Conservation (phyloP, 2,888 invertebrate genomes). For the Rhagonycha fulva region DNA sequence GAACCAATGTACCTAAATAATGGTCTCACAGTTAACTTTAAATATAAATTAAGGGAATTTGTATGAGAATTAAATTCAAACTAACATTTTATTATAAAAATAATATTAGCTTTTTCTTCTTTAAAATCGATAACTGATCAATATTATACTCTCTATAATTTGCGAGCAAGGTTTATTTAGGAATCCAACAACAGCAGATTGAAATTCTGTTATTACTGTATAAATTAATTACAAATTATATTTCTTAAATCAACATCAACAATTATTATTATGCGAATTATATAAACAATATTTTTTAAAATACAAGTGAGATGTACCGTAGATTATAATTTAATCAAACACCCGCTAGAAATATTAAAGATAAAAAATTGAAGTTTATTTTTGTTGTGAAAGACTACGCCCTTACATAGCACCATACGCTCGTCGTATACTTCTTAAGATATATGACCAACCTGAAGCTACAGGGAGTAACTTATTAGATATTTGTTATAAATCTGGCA, state of each 20-base stretch:
- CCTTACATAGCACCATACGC: slow-evolving; percentile 27
- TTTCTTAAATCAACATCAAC: background rate
- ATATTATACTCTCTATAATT: background rate
- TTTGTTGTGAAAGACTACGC: slow-evolving; percentile 20
- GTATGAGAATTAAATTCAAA: background rate
- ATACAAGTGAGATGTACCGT: background rate
- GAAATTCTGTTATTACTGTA: background rate
- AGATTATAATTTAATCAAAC: slow-evolving; percentile 4
- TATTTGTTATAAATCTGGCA: slow-evolving; percentile 49
- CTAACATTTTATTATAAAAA: background rate
- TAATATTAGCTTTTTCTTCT: background rate
- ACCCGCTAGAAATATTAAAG: slow-evolving; percentile 23
- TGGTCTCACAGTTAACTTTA: background rate
- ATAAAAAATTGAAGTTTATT: slow-evolving; percentile 29
- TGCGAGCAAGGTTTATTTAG: background rate
- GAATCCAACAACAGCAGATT: background rate
- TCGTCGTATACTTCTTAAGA: slow-evolving; percentile 38
- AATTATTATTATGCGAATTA: background rate
- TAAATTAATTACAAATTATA: background rate
- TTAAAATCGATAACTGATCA: background rate
- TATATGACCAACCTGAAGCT: slow-evolving; percentile 40
- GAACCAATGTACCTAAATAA: background rate
- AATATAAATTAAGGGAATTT: background rate
- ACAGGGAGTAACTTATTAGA: slow-evolving; percentile 47
- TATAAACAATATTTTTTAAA: background rate